Conservation (phyloP, 2,888 invertebrate genomes). For the Tipula lateralis region DNA sequence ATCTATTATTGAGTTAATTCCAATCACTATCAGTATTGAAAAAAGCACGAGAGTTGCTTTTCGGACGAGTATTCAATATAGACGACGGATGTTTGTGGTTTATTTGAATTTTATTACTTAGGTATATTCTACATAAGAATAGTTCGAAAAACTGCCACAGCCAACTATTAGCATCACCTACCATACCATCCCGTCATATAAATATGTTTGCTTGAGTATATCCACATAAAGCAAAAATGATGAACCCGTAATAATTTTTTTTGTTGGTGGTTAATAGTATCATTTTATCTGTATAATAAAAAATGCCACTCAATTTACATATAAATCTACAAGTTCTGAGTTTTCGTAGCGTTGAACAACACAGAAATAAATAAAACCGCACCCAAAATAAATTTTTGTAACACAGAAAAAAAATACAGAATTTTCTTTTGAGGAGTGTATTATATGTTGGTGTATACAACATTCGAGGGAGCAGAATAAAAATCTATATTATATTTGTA, state of each 20-base stretch:
- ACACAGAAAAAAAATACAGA: background rate
- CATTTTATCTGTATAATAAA: background rate
- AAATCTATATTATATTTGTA: background rate
- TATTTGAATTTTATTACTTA: no score
- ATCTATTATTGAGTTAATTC: no score
- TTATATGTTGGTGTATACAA: background rate
- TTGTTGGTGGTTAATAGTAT: background rate
- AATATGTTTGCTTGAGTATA: no score
- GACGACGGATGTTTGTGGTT: no score
- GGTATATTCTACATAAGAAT: no score
- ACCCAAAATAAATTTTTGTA: background rate
- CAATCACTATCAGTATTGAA: no score
- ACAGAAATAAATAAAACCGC: background rate
- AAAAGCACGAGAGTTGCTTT: no score
- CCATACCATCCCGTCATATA: no score
- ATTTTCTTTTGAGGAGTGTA: slow-evolving; percentile 20
- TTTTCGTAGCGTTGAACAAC: background rate
- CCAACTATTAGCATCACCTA: no score
- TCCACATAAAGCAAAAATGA: background rate
- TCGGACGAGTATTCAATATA: no score
- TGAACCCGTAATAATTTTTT: background rate
- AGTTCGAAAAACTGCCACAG: no score
- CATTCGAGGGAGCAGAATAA: background rate
- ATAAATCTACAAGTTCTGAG: background rate
- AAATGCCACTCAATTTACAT: background rate